Percentiles rank a stretch among this genome's conserved stretches.
Conservation (phyloP, 2,888 invertebrate genomes). For the Microplitis deprimator region DNA sequence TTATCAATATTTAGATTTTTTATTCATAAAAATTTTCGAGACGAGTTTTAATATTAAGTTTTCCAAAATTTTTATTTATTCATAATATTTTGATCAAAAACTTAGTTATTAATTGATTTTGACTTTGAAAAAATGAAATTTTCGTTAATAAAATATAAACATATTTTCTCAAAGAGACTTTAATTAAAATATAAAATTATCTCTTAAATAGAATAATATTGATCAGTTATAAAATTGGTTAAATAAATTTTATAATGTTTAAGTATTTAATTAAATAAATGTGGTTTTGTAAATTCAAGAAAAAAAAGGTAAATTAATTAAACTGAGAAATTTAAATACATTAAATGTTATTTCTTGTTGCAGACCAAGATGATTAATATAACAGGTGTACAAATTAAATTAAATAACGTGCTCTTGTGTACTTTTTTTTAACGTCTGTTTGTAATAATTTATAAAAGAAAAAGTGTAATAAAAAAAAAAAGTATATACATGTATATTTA, state of each 20-base stretch:
- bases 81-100: too few species aligned
- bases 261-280: not conserved
- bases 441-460: conserved; percentile 18
- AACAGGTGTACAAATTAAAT: conserved; percentile 13
- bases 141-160: too few species aligned
- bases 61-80: too few species aligned
- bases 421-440: conserved; percentile 5
- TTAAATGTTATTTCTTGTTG: conserved; percentile 12
- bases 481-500: not conserved
- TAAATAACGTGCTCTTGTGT: conserved; percentile 8
- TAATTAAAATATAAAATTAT: not conserved
- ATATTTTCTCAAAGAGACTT: too few species aligned
- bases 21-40: too few species aligned
- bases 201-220: not conserved
- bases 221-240: not conserved
- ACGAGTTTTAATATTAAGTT: too few species aligned
- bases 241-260: not conserved
- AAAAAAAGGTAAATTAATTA: not conserved
- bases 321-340: conserved; percentile 4
- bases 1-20: too few species aligned
- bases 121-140: too few species aligned
- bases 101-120: too few species aligned
- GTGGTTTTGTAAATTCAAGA: not conserved
- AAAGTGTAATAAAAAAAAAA: not conserved
- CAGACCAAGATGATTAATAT: conserved; percentile 3